Base-by-base conservation (phyloP, 2,888 invertebrate genomes). In the Trichacis sp. region DNA sequence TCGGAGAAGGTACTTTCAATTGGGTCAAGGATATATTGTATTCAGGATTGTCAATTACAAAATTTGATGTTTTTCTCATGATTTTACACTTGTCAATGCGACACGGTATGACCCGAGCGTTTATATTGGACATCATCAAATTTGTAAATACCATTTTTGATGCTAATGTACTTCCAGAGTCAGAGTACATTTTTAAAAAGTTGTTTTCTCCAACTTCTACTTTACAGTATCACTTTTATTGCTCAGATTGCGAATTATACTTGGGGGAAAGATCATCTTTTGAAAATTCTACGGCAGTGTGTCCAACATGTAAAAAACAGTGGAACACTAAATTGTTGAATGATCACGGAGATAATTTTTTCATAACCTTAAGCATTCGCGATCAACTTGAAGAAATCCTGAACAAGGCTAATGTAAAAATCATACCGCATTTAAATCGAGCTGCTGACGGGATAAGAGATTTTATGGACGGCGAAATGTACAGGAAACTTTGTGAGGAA, bases 311-410 rank as follows among this genome's bases (percentile, higher is more conserved):
- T 47, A 5, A 30, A 24, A 24, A n/a, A 24, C n/a, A 47, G 17
- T 47, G 47, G 47, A 47, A 15, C 3, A 47, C 30, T 8, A 47
- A 24, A 47, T 8, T 47, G 4, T 47, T 47, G n/a, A 29, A 47
- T 17, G 47, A 47, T 24, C 29, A 48, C 2, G 48, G 33, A 1
- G 30, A 48, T 18, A 48, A 48, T 48, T 48, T 17, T 48, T 48
- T 48, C 36, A 20, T 48, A 4, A 48, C 48, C n/a, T 2, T 48
- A 1, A 9, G 15, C 6, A 1, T 48, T 0, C 14, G 17, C 5
- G 3, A 9, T 29, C 33, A 48, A 30, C 29, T 48, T 3, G 15
- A 48, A 2, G 17, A 48, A 2, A 14, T 48, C 4, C 48, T 48
- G 1, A 48, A 17, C 4, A 15, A 48, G 1, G 2, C 29, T 1